Evolutionary conservation across 2,113 vertebrate species (phyloP).

Genomic region (Heterochromis multidens): DNA sequence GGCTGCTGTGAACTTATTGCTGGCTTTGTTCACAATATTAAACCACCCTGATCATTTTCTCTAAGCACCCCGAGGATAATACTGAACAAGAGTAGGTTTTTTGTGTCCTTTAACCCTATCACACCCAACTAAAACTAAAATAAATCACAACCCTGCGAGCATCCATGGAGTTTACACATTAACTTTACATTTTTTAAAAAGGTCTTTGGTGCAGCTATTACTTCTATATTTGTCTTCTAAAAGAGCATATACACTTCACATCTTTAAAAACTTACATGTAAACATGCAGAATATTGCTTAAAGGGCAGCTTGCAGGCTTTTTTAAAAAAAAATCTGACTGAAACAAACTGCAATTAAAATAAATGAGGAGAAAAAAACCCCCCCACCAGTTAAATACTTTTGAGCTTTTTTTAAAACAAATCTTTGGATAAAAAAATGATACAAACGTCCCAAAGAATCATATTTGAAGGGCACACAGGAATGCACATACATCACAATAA

Average conservation of each 20-base stretch:
- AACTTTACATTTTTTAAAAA: not conserved
- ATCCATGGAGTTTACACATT: not conserved
- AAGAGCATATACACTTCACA: not conserved
- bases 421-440: not conserved
- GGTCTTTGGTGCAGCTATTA: not conserved
- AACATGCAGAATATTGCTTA: not conserved
- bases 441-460: not conserved
- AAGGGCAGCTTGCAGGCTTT: not conserved
- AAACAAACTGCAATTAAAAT: not conserved
- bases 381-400: not conserved
- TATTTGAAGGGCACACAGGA: not conserved
- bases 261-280: not conserved
- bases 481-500: not conserved
- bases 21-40: conserved; percentile 16
- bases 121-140: not conserved
- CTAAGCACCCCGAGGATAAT: not conserved
- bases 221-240: not conserved
- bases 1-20: conserved; percentile 8
- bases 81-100: not conserved
- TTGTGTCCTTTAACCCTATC: not conserved
- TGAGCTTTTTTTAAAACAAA: not conserved
- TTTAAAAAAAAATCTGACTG: not conserved
- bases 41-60: not conserved
- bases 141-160: not conserved
- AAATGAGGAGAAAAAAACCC: not conserved